Evolutionary conservation across 2,797 vertebrate genomes (phyloP), one percentile per base, ranked within the genome.

Genomic region (Coendou prehensilis): DNA sequence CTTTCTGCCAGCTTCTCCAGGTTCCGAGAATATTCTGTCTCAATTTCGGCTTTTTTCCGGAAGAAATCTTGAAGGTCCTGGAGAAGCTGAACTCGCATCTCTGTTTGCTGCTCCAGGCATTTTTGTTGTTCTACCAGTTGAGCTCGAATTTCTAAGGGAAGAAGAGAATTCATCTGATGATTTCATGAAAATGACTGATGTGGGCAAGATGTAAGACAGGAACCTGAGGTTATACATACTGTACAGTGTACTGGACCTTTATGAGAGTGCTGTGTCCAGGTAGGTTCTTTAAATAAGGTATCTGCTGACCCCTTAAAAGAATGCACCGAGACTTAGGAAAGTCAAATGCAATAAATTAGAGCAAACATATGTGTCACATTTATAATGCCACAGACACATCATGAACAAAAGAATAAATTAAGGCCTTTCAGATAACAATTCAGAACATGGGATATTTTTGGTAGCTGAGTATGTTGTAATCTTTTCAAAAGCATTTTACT

Each of bases 21-120:
- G 98, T 99, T 99, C 83, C 99, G 99, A 30, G 99, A 99, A 98
- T 99, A 99, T 91, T 99, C 99, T 79, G 99, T 99, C 98, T 99
- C 99, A 91, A 99, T 99, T 98, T 99, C 99, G 0, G 99, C 99
- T 98, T 99, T 99, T 98, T 99, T 99, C 93, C 99, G 99, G 99
- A 99, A 99, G 99, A 99, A 99, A 98, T 99, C 99, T 98, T 99
- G 99, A 47, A 99, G 99, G 97, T 99, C 99, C 98, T 99, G 99
- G 92, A 99, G 99, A 94, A 99, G 99, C 97, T 99, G 99, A 94
- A 99, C 99, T 97, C 99, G 99, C 99, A 99, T 99, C 97, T 99
- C 99, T 0, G 99, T 99, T 98, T 99, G 99, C 98, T 99, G 99
- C 98, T 99, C 99, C 98, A 99, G 98, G 98, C 99, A 99, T 99